A percentile compares a stretch with the other conserved stretches of the same genome.
Conservation (phyloP, 2,888 invertebrate genomes). For the Acronicta alni region DNA sequence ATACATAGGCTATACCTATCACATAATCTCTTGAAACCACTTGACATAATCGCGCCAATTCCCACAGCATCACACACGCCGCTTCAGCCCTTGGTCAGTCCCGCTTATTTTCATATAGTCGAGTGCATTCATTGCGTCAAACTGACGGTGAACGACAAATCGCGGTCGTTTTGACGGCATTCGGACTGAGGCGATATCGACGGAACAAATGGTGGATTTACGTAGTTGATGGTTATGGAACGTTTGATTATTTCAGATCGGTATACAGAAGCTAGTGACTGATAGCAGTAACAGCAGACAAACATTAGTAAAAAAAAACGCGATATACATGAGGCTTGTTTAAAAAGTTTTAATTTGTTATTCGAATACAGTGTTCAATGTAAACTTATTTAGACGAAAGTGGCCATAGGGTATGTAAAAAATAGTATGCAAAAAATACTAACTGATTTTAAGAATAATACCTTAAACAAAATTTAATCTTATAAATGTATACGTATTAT, state of each 20-base stretch:
- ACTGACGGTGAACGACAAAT: conserved; percentile 21
- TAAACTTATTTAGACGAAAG: too few species aligned
- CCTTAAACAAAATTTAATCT: too few species aligned
- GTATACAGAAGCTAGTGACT: too few species aligned
- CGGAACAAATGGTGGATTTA: conserved; percentile 25
- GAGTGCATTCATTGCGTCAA: conserved; percentile 23
- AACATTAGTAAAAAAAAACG: neutral
- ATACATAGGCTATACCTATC: conserved; percentile 7
- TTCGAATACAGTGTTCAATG: too few species aligned
- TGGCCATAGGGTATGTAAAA: too few species aligned
- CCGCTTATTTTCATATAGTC: conserved; percentile 53
- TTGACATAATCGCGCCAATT: conserved; percentile 41
- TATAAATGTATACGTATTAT: too few species aligned
- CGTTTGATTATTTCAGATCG: conserved; percentile 2
- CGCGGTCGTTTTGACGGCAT: conserved; percentile 21
- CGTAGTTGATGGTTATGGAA: conserved; percentile 1
- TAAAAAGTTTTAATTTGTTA: too few species aligned
- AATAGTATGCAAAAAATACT: too few species aligned
- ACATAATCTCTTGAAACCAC: conserved; percentile 40
- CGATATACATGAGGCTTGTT: too few species aligned
- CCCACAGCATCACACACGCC: conserved; percentile 33
- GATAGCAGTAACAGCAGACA: too few species aligned
- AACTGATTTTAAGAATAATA: too few species aligned
- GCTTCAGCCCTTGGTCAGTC: conserved; percentile 12
- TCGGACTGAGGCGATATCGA: conserved; percentile 11